Conservation (phyloP, 2,797 vertebrate genomes). For the Cossypha polioptera region DNA sequence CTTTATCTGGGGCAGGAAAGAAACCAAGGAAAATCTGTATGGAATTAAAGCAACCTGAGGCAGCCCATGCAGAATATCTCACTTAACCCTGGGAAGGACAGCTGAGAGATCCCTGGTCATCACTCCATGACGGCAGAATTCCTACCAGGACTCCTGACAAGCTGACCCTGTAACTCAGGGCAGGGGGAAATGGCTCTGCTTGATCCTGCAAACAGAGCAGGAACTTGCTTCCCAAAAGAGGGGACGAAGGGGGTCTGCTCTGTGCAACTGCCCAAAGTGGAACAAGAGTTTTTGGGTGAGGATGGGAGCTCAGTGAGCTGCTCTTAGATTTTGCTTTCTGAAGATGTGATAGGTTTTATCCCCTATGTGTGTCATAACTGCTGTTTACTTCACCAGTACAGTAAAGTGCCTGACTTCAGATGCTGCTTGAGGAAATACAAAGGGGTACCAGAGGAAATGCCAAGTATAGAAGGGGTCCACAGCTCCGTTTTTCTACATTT, state of each 20-base stretch:
- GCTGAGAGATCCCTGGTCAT: neutral
- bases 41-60: neutral
- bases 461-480: neutral
- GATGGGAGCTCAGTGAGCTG: neutral
- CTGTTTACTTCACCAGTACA: neutral
- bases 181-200: neutral
- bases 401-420: neutral
- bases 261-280: neutral
- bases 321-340: neutral
- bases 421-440: neutral
- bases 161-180: neutral
- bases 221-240: neutral
- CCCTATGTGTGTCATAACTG: neutral
- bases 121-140: neutral
- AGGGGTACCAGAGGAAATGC: neutral
- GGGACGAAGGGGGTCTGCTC: neutral
- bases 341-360: neutral
- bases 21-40: neutral
- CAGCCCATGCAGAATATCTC: neutral
- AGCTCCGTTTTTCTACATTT: no score
- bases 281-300: neutral
- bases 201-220: neutral
- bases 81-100: neutral
- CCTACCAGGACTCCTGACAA: neutral
- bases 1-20: neutral